These are phyloP conservation scores for Phycodurus eques DNA, from an alignment of 2,113 vertebrate genomes.

Conservation along the genomic window DNA sequence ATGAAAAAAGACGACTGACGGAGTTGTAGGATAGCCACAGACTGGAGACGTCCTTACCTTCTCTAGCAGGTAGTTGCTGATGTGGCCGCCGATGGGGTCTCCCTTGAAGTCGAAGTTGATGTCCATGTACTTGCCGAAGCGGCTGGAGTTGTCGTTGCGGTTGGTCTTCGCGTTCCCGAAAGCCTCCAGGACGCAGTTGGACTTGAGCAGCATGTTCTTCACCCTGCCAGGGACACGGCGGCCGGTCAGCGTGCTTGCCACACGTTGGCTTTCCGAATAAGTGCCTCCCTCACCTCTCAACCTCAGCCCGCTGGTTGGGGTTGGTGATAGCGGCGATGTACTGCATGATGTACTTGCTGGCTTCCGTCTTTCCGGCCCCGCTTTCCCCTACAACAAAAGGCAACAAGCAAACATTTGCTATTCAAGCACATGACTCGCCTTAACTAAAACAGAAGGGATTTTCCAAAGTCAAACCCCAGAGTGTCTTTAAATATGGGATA, in stretches of 20 bases:
- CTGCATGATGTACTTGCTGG: constrained; percentile 99
- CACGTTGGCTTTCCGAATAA: neutral
- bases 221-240: constrained; percentile 73
- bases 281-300: constrained; percentile 86
- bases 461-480: neutral
- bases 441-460: neutral
- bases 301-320: constrained; percentile 91
- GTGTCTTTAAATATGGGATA: neutral
- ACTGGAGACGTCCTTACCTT: constrained; percentile 75
- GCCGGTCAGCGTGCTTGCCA: neutral
- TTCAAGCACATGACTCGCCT: neutral
- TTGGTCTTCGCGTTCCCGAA: constrained; percentile 98
- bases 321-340: constrained; percentile 99
- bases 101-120: constrained; percentile 99
- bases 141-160: constrained; percentile 97
- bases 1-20: neutral
- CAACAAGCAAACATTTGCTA: neutral
- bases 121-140: constrained; percentile 99
- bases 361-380: constrained; percentile 96
- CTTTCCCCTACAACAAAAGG: constrained; percentile 85
- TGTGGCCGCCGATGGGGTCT: constrained; percentile 96
- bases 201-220: constrained; percentile 96
- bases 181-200: constrained; percentile 95
- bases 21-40: neutral
- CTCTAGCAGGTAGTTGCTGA: constrained; percentile 96